Conservation (phyloP, 2,113 vertebrate species). For the Vanacampus margaritifer region DNA sequence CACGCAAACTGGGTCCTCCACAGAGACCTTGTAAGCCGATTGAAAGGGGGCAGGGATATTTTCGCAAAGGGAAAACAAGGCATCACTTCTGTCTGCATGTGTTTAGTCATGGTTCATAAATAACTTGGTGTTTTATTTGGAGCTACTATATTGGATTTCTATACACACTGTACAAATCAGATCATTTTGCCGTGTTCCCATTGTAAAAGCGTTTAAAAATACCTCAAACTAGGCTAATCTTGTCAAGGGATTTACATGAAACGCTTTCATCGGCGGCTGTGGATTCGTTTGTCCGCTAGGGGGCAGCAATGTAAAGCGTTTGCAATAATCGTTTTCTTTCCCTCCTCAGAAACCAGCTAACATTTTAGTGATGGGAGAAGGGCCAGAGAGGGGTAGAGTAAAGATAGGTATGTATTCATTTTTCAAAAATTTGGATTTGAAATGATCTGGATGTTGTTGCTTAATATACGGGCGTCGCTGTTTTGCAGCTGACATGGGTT, state of each 20-base stretch:
- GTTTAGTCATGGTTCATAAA: slow-evolving; percentile 5
- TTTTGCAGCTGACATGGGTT: slow-evolving; percentile 94
- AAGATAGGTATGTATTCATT: slow-evolving; percentile 89
- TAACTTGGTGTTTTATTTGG: neutral
- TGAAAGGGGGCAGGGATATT: neutral
- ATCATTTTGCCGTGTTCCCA: neutral
- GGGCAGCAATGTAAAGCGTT: slow-evolving; percentile 35
- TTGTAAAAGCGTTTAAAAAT: neutral
- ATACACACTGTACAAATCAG: neutral
- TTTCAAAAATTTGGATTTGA: no score
- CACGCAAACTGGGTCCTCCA: slow-evolving; percentile 99
- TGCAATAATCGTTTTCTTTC: neutral
- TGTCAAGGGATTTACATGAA: slow-evolving; percentile 1
- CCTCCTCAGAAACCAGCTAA: slow-evolving; percentile 96
- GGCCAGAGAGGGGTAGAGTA: slow-evolving; percentile 98
- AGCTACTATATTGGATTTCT: neutral
- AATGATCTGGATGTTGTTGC: neutral
- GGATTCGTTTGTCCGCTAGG: slow-evolving; percentile 46
- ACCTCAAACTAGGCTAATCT: neutral
- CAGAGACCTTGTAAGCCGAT: slow-evolving; percentile 94
- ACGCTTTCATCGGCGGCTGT: neutral
- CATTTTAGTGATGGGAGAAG: slow-evolving; percentile 99
- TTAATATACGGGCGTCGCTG: neutral
- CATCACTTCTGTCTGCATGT: slow-evolving; percentile 5
- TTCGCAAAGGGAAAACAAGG: slow-evolving; percentile 23